Evolutionary conservation across 1,140 invertebrate species (phyloP), one percentile per base, ranked within the genome.

Genomic region (Meloidogyne hapla): DNA sequence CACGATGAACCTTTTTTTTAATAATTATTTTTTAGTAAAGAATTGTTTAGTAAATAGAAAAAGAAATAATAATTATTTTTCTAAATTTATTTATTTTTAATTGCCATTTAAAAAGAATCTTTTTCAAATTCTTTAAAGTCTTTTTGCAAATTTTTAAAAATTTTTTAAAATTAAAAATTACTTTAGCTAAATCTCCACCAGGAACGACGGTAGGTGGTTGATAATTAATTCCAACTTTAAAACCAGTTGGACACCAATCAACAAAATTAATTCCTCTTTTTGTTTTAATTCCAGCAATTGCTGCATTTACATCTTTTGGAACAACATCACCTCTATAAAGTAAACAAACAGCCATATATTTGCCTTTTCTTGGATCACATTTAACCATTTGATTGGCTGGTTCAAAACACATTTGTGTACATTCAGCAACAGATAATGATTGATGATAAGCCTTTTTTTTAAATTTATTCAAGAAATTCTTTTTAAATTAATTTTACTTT

Each of bases 361-460:
- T 89, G 9, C 88, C 88, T 73, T 88, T 85, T 28, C 88, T 78
- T 15, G 89, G 88, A 77, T 89, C 89, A 78, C 89, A 89, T 81
- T 93, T 93, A 0, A 93, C 91, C 92, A 94, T 93, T 89, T 93
- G 92, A 87, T 93, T 93, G 25, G 91, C 91, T 18, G 92, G 92
- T 82, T 93, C 92, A 84, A 93, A 93, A 88, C 92, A 93, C 45
- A 91, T 91, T 85, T 93, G 93, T 64, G 92, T 93, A 77, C 93
- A 93, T 87, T 93, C 92, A 23, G 91, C 90, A 13, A 93, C 92
- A 2, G 91, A 91, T 28, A 92, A 88, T 84, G 92, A 92, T 84
- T 93, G 92, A 77, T 93, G 92, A 42, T 90, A 90, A 2, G 92
- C 92, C 83, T 91, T 91, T 18, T n/a, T n/a, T 56, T 23, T 26